Evolutionary conservation across 2,113 vertebrate genomes (phyloP).

Genomic region (Bubo bubo): DNA sequence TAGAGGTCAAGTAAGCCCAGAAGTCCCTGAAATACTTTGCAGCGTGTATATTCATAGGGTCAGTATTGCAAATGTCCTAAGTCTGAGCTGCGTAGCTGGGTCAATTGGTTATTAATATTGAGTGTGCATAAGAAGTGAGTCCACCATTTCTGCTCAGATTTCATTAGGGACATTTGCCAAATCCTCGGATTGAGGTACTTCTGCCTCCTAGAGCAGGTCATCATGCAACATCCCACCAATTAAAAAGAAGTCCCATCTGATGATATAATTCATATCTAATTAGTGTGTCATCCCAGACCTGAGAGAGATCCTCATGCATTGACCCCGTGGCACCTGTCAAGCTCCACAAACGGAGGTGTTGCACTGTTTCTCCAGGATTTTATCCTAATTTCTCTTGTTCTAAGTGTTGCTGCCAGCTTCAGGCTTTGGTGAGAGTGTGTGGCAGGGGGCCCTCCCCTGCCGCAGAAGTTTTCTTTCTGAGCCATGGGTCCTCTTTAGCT

Average conservation of each 20-base stretch:
- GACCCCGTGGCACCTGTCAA: fast-evolving
- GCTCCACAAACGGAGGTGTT: neutral
- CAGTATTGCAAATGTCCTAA: neutral
- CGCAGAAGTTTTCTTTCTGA: neutral
- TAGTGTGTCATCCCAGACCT: neutral
- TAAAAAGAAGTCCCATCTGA: neutral
- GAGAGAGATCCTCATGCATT: fast-evolving
- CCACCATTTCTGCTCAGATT: neutral
- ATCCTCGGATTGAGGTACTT: fast-evolving
- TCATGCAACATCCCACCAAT: neutral
- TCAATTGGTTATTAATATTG: neutral
- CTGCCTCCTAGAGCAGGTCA: neutral
- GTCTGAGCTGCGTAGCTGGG: neutral
- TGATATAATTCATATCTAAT: neutral
- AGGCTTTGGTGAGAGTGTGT: neutral
- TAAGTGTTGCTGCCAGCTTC: neutral
- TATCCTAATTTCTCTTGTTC: neutral
- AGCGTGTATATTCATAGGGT: neutral
- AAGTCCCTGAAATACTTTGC: neutral
- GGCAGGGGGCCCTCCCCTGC: neutral
- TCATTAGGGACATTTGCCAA: neutral
- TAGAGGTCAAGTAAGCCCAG: neutral
- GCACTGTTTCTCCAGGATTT: neutral
- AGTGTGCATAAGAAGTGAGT: fast-evolving
- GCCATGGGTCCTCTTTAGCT: neutral